These are phyloP conservation scores for Saturnia pavonia DNA, from an alignment of 2,888 invertebrate species.

Conservation along the genomic window DNA sequence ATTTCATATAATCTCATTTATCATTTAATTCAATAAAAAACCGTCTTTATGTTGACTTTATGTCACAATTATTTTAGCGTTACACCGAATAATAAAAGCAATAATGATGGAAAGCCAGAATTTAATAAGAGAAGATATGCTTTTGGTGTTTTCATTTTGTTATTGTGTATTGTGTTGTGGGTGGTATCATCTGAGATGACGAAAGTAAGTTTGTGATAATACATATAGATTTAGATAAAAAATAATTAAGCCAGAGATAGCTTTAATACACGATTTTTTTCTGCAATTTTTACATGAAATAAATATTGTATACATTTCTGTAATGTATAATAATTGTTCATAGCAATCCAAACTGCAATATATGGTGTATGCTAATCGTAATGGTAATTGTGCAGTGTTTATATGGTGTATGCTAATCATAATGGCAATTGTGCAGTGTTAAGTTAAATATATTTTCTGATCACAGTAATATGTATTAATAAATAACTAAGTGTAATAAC, in stretches of 20 bases:
- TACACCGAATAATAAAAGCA: slow-evolving; percentile 62
- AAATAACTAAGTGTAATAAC: no score
- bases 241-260: neutral
- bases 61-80: slow-evolving; percentile 77
- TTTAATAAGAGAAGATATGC: slow-evolving; percentile 81
- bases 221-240: neutral
- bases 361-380: slow-evolving; percentile 12
- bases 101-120: slow-evolving; percentile 64
- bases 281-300: neutral
- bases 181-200: slow-evolving; percentile 97
- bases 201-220: slow-evolving; percentile 83
- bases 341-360: neutral
- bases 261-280: neutral
- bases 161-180: slow-evolving; percentile 97
- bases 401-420: neutral
- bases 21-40: slow-evolving; percentile 29
- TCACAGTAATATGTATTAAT: neutral
- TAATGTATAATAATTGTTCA: neutral
- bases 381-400: no score
- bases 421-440: slow-evolving; percentile 8
- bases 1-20: slow-evolving; percentile 23
- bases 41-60: slow-evolving; percentile 75
- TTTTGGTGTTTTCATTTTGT: slow-evolving; percentile 91
- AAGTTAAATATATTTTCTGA: slow-evolving; percentile 13
- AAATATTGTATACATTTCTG: neutral